These are phyloP conservation scores for Colossoma macropomum DNA, from an alignment of 2,113 vertebrate species.

Conservation along the genomic window DNA sequence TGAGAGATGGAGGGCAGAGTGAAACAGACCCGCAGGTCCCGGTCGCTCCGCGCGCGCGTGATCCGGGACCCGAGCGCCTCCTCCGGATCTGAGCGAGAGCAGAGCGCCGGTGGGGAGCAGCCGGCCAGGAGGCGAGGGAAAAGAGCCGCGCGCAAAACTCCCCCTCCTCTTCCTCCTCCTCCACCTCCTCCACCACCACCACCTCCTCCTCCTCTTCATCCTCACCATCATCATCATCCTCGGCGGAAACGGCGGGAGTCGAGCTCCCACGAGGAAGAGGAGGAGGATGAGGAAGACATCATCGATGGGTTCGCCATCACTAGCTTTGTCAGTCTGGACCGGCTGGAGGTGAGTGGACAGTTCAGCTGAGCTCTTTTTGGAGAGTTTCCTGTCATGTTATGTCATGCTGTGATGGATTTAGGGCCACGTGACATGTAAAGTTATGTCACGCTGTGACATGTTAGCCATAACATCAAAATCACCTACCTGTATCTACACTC, in stretches of 20 bases:
- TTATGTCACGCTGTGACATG: too few relatives aligned
- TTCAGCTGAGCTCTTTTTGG: too few relatives aligned
- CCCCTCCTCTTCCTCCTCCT: background rate
- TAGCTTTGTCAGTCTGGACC: slow-evolving; percentile 92
- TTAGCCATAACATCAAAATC: too few relatives aligned
- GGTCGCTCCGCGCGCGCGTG: slow-evolving; percentile 87
- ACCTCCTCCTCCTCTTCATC: slow-evolving; percentile 47
- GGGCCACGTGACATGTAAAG: too few relatives aligned
- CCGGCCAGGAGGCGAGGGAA: slow-evolving; percentile 73
- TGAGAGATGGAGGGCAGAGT: slow-evolving; percentile 88
- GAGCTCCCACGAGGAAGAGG: slow-evolving; percentile 87
- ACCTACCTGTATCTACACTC: too few relatives aligned
- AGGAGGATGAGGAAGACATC: slow-evolving; percentile 92
- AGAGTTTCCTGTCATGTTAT: too few relatives aligned
- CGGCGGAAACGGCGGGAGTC: slow-evolving; percentile 90
- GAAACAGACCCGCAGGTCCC: slow-evolving; percentile 89
- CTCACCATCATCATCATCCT: slow-evolving; percentile 59
- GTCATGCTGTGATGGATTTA: too few relatives aligned
- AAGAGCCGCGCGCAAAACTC: slow-evolving; percentile 71
- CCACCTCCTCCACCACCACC: background rate
- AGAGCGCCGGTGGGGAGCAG: slow-evolving; percentile 84
- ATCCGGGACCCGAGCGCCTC: slow-evolving; percentile 85
- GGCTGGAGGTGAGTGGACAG: slow-evolving; percentile 84
- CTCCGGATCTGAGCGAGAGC: slow-evolving; percentile 88
- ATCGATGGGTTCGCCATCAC: slow-evolving; percentile 95